Conservation (phyloP, 2,797 vertebrate species). For the Gymnodraco acuticeps region DNA sequence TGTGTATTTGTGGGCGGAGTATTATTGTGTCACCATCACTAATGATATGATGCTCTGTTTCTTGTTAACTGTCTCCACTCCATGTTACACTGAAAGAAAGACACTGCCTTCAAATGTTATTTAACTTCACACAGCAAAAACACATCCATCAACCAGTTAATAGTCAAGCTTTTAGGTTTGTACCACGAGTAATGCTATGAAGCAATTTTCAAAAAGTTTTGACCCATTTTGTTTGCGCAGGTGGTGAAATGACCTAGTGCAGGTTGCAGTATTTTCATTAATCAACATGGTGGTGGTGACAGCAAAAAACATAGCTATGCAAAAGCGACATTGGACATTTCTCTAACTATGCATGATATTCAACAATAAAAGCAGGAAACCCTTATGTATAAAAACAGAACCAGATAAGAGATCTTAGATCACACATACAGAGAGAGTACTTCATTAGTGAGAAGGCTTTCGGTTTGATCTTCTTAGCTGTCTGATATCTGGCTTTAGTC, state of each 20-base stretch:
- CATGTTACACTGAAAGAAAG: constrained; percentile 1
- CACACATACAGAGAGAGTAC: neutral
- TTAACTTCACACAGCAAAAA: neutral
- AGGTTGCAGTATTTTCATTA: neutral
- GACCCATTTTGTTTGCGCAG: neutral
- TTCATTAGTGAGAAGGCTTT: constrained; percentile 3
- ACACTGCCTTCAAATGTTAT: neutral
- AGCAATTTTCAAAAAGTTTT: no score
- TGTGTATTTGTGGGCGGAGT: constrained; percentile 12
- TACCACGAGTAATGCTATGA: neutral
- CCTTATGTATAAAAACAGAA: neutral
- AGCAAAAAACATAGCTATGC: neutral
- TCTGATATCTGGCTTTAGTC: neutral
- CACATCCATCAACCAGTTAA: neutral
- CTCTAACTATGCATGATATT: neutral
- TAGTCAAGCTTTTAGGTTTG: neutral
- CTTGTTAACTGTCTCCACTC: constrained; percentile 24
- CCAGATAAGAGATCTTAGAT: neutral
- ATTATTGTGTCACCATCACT: constrained; percentile 25
- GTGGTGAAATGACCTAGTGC: neutral
- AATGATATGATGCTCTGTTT: constrained; percentile 28
- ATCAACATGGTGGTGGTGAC: neutral
- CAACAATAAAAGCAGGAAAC: neutral
- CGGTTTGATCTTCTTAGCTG: constrained; percentile 6
- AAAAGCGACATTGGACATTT: neutral